Conservation (phyloP, 2,113 vertebrate genomes). For the Poecile atricapillus region DNA sequence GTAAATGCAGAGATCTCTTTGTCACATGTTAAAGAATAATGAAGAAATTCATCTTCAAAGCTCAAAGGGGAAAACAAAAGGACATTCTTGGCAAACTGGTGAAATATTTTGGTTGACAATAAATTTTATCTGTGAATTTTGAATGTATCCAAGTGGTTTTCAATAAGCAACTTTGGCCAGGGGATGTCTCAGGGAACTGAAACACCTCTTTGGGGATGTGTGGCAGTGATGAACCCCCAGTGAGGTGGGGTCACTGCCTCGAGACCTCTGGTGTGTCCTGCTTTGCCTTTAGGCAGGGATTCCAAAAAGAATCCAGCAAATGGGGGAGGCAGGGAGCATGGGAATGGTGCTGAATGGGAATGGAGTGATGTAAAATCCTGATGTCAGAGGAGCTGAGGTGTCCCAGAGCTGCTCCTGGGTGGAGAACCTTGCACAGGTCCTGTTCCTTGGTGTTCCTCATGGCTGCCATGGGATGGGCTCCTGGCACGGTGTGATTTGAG, state of each 20-base stretch:
- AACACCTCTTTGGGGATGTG: not conserved
- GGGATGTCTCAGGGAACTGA: not conserved
- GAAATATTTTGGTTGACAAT: not conserved
- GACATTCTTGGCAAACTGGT: not conserved
- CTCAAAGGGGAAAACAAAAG: not conserved
- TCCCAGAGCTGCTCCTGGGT: rapidly evolving
- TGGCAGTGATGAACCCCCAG: not conserved
- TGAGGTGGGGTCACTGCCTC: not conserved
- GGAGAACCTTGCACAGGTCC: rapidly evolving
- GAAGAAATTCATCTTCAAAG: not conserved
- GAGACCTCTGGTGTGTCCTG: not conserved
- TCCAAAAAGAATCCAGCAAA: rapidly evolving
- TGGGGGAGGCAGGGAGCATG: not conserved
- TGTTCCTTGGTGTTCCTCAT: not conserved
- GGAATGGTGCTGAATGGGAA: not conserved
- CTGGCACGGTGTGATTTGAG: rapidly evolving
- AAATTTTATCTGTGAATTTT: not conserved
- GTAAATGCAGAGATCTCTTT: not conserved
- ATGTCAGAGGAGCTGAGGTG: no score
- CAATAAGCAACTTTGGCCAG: not conserved
- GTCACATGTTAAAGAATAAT: not conserved
- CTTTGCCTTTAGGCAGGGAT: not conserved
- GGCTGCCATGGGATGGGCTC: not conserved
- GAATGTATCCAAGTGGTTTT: not conserved
- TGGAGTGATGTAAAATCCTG: not conserved